Conservation (phyloP, 2,888 invertebrate genomes). For the Odontothrips loti region DNA sequence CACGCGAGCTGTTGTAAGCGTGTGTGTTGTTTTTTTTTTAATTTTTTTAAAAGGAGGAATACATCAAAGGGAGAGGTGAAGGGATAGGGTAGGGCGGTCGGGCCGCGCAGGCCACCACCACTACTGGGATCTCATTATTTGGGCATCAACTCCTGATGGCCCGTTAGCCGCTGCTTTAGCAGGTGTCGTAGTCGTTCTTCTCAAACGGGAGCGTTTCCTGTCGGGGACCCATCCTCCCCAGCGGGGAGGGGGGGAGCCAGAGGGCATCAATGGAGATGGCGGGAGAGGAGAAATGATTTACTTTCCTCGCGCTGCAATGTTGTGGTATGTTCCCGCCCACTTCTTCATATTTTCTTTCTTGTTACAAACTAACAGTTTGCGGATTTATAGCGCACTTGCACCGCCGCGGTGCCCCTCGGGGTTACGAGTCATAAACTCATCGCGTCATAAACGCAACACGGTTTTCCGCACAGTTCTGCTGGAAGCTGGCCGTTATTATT, state of each 20-base stretch:
- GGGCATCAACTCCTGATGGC: conserved; percentile 16
- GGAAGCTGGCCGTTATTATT: no score
- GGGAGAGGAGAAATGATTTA: no score
- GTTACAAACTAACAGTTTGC: conserved; percentile 25
- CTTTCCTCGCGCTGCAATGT: no score
- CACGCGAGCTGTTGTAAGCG: no score
- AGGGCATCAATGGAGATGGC: background rate
- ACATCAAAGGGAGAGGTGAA: background rate
- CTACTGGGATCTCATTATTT: background rate
- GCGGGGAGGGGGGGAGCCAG: background rate
- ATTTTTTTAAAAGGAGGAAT: no score
- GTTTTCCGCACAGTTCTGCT: background rate
- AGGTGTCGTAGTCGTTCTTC: conserved; percentile 9
- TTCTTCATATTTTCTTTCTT: background rate
- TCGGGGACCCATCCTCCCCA: background rate
- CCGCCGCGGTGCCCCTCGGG: background rate
- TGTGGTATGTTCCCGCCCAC: background rate
- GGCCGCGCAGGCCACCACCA: background rate
- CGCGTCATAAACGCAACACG: conserved; percentile 9
- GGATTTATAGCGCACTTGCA: background rate
- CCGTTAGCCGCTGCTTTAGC: conserved; percentile 5
- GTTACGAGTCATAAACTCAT: conserved; percentile 26
- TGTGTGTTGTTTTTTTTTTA: no score
- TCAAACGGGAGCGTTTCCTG: conserved; percentile 8
- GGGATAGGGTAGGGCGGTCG: background rate